These are phyloP conservation scores for Acleris laterana DNA, from an alignment of 2,888 invertebrate species.

Conservation along the genomic window DNA sequence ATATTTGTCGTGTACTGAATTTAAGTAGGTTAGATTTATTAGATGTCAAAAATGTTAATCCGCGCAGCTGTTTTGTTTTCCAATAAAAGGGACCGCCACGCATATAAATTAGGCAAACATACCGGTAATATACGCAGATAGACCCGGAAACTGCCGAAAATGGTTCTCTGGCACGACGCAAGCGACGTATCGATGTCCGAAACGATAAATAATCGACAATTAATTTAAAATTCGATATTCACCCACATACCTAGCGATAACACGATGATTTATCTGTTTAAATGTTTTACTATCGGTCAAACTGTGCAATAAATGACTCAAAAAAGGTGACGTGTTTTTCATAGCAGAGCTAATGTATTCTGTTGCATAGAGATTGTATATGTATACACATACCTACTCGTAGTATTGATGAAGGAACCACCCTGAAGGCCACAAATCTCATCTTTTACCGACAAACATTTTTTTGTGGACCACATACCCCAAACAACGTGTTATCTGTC, in stretches of 20 bases:
- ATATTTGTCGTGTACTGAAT: not conserved
- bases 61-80: slow-evolving; percentile 51
- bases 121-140: slow-evolving; percentile 39
- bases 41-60: slow-evolving; percentile 43
- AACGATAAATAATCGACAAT: slow-evolving; percentile 68
- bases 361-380: slow-evolving; percentile 4
- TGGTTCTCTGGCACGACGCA: slow-evolving; percentile 56
- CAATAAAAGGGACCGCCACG: slow-evolving; percentile 56
- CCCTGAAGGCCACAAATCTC: slow-evolving; percentile 79
- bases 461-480: slow-evolving; percentile 72
- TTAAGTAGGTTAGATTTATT: slow-evolving; percentile 31
- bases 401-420: slow-evolving; percentile 72
- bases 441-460: slow-evolving; percentile 73
- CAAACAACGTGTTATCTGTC: slow-evolving; percentile 81
- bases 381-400: slow-evolving; percentile 60
- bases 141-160: slow-evolving; percentile 73
- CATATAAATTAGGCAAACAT: slow-evolving; percentile 59
- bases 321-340: slow-evolving; percentile 38
- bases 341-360: slow-evolving; percentile 57
- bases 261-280: slow-evolving; percentile 56
- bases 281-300: slow-evolving; percentile 5
- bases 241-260: slow-evolving; percentile 63
- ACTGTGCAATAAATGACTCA: slow-evolving; percentile 45
- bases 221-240: slow-evolving; percentile 74
- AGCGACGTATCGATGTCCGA: slow-evolving; percentile 63